These are phyloP conservation scores for Actinemys pallida DNA, from an alignment of 2,113 vertebrate species.

Conservation along the genomic window DNA sequence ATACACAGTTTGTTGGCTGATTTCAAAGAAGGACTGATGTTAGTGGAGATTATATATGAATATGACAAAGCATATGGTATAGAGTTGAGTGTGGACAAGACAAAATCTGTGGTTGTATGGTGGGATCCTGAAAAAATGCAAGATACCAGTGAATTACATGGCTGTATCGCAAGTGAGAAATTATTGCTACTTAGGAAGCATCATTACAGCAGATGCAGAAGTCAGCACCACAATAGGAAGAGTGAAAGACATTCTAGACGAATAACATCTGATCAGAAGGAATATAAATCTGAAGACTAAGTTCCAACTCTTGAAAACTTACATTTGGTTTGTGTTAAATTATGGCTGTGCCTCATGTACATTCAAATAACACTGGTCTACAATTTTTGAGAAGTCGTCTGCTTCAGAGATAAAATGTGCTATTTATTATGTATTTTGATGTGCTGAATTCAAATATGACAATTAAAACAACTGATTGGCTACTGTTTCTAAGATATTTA, in stretches of 20 bases:
- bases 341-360: neutral
- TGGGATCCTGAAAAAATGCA: neutral
- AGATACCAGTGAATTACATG: neutral
- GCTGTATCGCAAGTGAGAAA: neutral
- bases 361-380: neutral
- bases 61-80: neutral
- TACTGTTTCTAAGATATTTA: no score
- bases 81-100: neutral
- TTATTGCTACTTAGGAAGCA: neutral
- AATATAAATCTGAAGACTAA: neutral
- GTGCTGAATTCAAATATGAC: no score
- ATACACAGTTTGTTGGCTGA: neutral
- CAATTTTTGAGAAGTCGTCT: no score
- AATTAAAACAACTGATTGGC: no score
- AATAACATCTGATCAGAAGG: neutral
- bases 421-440: no score
- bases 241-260: neutral
- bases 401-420: no score
- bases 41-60: neutral
- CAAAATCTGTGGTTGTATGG: neutral
- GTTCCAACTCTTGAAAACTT: neutral
- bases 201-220: neutral
- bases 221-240: neutral
- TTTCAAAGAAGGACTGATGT: neutral
- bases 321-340: neutral